Evolutionary conservation across 2,888 invertebrate species (phyloP).

Genomic region (Monoplex corrugatus): DNA sequence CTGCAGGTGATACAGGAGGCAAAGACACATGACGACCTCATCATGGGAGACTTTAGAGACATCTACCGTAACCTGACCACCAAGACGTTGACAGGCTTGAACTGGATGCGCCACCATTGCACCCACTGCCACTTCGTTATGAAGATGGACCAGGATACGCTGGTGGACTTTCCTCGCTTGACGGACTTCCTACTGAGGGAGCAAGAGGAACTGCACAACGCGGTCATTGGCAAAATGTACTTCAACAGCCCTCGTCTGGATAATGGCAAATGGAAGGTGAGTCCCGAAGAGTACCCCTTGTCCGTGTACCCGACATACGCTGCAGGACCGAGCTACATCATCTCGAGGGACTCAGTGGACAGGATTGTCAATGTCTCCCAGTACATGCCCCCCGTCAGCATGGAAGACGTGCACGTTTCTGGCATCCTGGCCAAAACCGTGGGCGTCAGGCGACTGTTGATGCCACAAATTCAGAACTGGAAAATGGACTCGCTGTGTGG

Average conservation of each 20-base stretch:
- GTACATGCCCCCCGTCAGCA: conserved; percentile 31
- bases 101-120: conserved; percentile 37
- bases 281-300: conserved; percentile 38
- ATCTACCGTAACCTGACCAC: conserved; percentile 39
- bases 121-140: conserved; percentile 18
- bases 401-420: conserved; percentile 47
- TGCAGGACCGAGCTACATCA: conserved; percentile 41
- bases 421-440: conserved; percentile 34
- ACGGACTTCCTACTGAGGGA: neutral
- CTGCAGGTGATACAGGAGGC: conserved; percentile 20
- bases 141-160: conserved; percentile 46
- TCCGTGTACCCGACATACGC: conserved; percentile 45
- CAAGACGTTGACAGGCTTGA: conserved; percentile 40
- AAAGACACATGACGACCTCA: neutral
- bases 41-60: conserved; percentile 46
- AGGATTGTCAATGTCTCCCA: conserved; percentile 34
- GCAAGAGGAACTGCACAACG: conserved; percentile 11
- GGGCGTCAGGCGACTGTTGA: neutral
- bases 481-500: conserved; percentile 20
- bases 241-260: neutral
- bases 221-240: conserved; percentile 43
- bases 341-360: conserved; percentile 29
- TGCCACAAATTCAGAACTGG: conserved; percentile 40
- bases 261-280: conserved; percentile 38
- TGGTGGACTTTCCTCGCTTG: conserved; percentile 45